Evolutionary conservation across 2,113 vertebrate genomes (phyloP).

Genomic region (Nanger granti): DNA sequence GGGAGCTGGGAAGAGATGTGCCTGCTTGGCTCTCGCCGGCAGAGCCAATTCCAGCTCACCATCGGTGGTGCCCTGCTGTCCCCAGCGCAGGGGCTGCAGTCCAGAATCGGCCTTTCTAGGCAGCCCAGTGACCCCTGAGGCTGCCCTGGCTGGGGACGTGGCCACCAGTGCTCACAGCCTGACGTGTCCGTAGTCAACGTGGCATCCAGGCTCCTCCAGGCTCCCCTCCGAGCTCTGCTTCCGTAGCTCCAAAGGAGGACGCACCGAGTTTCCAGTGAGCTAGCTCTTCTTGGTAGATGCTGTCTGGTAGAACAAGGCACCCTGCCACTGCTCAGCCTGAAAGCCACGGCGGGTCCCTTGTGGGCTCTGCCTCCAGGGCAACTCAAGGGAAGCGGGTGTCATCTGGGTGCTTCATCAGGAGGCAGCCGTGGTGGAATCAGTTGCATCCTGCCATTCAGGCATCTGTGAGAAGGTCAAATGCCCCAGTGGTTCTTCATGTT

Average conservation of each 20-base stretch:
- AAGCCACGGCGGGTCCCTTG: accelerated
- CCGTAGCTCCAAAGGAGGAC: neutral
- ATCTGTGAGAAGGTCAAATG: conserved; percentile 84
- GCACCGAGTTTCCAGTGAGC: neutral
- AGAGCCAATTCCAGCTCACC: neutral
- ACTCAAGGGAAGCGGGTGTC: neutral
- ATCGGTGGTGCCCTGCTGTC: neutral
- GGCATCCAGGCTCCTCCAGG: neutral
- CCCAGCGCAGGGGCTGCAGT: neutral
- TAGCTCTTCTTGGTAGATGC: neutral
- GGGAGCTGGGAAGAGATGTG: neutral
- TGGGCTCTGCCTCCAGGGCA: neutral
- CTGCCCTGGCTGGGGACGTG: neutral
- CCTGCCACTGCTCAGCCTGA: neutral
- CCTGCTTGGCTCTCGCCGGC: accelerated
- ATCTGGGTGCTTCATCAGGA: neutral
- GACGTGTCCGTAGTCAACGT: neutral
- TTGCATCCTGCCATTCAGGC: conserved; percentile 42
- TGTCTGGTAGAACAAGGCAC: neutral
- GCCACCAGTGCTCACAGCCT: neutral
- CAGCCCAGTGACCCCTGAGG: neutral
- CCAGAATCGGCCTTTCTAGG: neutral
- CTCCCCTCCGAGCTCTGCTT: neutral
- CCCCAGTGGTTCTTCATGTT: conserved; percentile 83
- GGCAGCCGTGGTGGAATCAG: conserved; percentile 27